Conservation (phyloP, 2,888 invertebrate species). For the Trisateles emortualis region DNA sequence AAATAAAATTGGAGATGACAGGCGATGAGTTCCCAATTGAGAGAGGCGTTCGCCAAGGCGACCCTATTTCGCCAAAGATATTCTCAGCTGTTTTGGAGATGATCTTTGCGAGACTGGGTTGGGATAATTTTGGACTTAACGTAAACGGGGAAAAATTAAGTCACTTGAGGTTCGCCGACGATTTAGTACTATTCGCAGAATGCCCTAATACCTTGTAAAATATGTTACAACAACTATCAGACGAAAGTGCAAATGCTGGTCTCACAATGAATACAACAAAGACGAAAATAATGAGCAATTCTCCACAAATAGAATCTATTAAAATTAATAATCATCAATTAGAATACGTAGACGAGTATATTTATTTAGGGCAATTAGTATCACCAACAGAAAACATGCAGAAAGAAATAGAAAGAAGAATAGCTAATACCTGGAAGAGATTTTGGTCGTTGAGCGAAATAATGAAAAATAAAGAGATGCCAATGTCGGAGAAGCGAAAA, state of each 20-base stretch:
- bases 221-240: slow-evolving; percentile 4
- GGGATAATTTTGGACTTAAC: slow-evolving; percentile 13
- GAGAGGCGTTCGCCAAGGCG: slow-evolving; percentile 13
- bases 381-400: no score
- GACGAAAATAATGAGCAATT: neutral
- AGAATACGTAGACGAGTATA: slow-evolving; percentile 7
- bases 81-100: no score
- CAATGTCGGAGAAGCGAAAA: no score
- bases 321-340: slow-evolving; percentile 1
- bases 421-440: no score
- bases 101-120: slow-evolving; percentile 9
- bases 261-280: neutral
- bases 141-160: no score
- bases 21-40: slow-evolving; percentile 18
- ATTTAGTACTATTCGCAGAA: neutral
- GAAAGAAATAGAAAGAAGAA: no score
- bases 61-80: slow-evolving; percentile 19
- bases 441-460: no score
- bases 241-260: neutral
- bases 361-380: slow-evolving; percentile 12
- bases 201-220: neutral
- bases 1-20: slow-evolving; percentile 17
- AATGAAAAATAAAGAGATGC: no score
- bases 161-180: no score
- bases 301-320: slow-evolving; percentile 1